Evolutionary conservation across 2,888 invertebrate genomes (phyloP).

Genomic region (Drosophila conformis): DNA sequence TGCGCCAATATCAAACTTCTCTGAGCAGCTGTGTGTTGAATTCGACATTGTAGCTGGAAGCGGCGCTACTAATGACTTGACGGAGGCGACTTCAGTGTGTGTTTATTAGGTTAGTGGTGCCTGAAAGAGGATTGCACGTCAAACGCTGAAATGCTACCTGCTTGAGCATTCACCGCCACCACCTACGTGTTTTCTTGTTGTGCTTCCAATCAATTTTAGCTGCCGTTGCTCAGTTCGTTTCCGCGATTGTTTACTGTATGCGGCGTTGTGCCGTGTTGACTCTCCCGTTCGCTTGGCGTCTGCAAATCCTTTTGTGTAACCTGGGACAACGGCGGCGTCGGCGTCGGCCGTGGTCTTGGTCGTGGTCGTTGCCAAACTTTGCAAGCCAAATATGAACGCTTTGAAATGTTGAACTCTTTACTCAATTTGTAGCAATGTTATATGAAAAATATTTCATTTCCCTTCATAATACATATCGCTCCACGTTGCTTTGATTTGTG

Average conservation of each 20-base stretch:
- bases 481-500: conserved; percentile 59
- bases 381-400: conserved; percentile 62
- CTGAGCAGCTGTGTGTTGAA: conserved; percentile 1
- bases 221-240: conserved; percentile 60
- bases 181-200: conserved; percentile 51
- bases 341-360: not conserved
- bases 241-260: conserved; percentile 46
- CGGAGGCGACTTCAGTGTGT: conserved; percentile 11
- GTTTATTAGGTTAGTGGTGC: conserved; percentile 48
- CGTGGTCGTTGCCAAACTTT: conserved; percentile 42
- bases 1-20: conserved; percentile 1
- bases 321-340: conserved; percentile 68
- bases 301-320: conserved; percentile 76
- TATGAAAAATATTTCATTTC: conserved; percentile 60
- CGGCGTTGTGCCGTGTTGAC: conserved; percentile 37
- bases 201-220: conserved; percentile 73
- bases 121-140: conserved; percentile 55
- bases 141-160: conserved; percentile 51
- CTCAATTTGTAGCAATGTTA: conserved; percentile 57
- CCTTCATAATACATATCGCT: conserved; percentile 30
- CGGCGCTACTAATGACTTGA: conserved; percentile 6
- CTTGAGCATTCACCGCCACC: conserved; percentile 2
- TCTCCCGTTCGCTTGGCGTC: conserved; percentile 35
- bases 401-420: conserved; percentile 55
- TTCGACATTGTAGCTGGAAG: conserved; percentile 29